Percentiles rank a stretch among this genome's conserved stretches.
Evolutionary conservation across 2,888 invertebrate genomes (phyloP).

Genomic region (Eurytoma adleriae): DNA sequence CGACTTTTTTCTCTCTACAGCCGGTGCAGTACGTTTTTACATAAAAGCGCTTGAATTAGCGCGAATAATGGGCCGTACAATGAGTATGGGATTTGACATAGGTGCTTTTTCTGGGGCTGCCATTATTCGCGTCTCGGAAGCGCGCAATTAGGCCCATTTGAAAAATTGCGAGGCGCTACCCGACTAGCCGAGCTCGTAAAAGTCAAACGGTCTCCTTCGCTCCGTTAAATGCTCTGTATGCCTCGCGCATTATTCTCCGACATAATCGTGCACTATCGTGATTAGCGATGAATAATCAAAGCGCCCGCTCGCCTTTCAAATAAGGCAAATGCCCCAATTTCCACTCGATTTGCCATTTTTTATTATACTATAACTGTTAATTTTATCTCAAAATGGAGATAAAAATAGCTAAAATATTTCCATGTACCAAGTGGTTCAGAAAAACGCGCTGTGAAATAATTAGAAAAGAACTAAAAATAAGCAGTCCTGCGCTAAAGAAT

Average conservation of each 20-base stretch:
- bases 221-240: conserved; percentile 19
- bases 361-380: too few species aligned
- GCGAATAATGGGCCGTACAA: conserved; percentile 38
- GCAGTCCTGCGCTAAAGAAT: too few species aligned
- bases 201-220: conserved; percentile 31
- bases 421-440: too few species aligned
- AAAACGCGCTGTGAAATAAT: too few species aligned
- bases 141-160: conserved; percentile 45
- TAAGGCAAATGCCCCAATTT: too few species aligned
- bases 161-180: conserved; percentile 27
- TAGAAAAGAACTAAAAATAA: too few species aligned
- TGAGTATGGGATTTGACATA: conserved; percentile 24
- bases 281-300: too few species aligned
- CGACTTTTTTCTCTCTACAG: conserved; percentile 16
- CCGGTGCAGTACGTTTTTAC: conserved; percentile 18
- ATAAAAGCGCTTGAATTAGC: conserved; percentile 47
- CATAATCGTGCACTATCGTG: not conserved
- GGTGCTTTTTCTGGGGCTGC: conserved; percentile 13
- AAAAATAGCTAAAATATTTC: too few species aligned
- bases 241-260: not conserved
- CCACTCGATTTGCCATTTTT: too few species aligned
- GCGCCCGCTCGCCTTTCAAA: too few species aligned
- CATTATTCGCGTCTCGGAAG: conserved; percentile 50
- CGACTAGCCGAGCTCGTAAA: conserved; percentile 23
- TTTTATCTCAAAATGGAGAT: too few species aligned